phyloP scores from a whole-genome alignment of 2,888 invertebrate genomes.

The Nipponacmea schrenckii region DNA sequence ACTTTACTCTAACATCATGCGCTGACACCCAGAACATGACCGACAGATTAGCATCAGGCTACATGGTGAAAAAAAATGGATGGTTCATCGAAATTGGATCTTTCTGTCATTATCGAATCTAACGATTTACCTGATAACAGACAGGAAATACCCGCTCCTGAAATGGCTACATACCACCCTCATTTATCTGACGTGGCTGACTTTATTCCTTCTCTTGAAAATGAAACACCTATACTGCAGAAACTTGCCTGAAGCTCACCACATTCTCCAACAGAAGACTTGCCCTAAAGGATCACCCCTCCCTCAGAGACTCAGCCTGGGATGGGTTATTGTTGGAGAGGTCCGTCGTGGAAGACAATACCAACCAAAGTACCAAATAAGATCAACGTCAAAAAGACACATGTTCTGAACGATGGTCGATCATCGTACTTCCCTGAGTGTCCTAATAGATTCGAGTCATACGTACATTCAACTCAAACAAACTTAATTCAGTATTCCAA shows the following conservation, averaged over 20 bases:
- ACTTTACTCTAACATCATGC: not conserved
- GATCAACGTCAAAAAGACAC: conserved; percentile 8
- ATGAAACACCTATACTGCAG: conserved; percentile 21
- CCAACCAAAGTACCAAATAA: conserved; percentile 7
- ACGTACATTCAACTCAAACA: too few species aligned
- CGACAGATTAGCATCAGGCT: not conserved
- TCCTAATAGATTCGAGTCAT: conserved; percentile 12
- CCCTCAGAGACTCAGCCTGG: conserved; percentile 24
- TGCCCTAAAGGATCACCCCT: conserved; percentile 25
- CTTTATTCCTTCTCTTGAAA: not conserved
- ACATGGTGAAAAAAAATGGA: not conserved
- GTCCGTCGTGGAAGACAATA: conserved; percentile 30
- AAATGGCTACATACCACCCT: not conserved
- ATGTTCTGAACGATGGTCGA: conserved; percentile 11
- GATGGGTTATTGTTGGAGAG: conserved; percentile 34
- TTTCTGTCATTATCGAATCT: not conserved
- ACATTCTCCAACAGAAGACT: conserved; percentile 28
- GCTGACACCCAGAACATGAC: not conserved
- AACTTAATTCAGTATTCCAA: conserved; percentile 12
- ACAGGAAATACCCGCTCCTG: not conserved
- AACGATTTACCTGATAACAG: not conserved
- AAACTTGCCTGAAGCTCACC: conserved; percentile 29
- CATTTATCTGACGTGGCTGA: conserved; percentile 1
- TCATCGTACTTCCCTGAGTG: conserved; percentile 13
- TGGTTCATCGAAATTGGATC: not conserved